Evolutionary conservation across 2,113 vertebrate species (phyloP), one percentile per base, ranked within the genome.

Genomic region (Ardeotis arabs): DNA sequence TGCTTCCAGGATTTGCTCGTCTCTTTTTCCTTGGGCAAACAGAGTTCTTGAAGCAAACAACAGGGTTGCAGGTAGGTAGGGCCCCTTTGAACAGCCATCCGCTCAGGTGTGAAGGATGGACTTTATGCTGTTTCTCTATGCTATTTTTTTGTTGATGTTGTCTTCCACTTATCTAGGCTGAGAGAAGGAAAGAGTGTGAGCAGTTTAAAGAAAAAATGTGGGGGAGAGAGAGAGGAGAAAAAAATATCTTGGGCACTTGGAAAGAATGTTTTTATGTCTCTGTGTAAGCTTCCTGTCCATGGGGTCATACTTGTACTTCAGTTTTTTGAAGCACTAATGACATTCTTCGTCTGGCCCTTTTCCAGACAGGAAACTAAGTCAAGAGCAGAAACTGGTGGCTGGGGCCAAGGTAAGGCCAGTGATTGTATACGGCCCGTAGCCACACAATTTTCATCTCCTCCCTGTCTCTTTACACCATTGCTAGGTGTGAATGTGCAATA

Each of bases 1-100:
- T 96, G 96, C 96, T 96, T 94, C 96, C 96, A 94, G 95, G 96
- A 97, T 95, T 96, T 97, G 90, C 92, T 93, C 96, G 92, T 94
- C 94, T 92, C 90, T 96, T 97, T 84, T 97, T 94, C 95, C 94
- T 92, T 97, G 96, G 94, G 94, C 95, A 97, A 69, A 96, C 90
- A 95, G 62, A 96, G 90, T 96, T 96, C 83, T 97, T 97, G 96
- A 97, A 94, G 96, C 88, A 94, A 92, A 92, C 96, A 75, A 95
- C 95, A 96, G 96, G 96, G 96, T 92, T 96, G 96, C 96, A 97
- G 96, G 96, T 97, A 97, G 96, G 96, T 97, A 96, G 96, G 95
- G 96, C 90, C 96, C 96, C 68, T 92, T 90, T 96, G 92, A 96
- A 95, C 83, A 78, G 69, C 90, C 95, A 66, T 96, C 93, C 4